Base-by-base conservation (phyloP, 2,888 invertebrate species). In the Sminthurides aquaticus region DNA sequence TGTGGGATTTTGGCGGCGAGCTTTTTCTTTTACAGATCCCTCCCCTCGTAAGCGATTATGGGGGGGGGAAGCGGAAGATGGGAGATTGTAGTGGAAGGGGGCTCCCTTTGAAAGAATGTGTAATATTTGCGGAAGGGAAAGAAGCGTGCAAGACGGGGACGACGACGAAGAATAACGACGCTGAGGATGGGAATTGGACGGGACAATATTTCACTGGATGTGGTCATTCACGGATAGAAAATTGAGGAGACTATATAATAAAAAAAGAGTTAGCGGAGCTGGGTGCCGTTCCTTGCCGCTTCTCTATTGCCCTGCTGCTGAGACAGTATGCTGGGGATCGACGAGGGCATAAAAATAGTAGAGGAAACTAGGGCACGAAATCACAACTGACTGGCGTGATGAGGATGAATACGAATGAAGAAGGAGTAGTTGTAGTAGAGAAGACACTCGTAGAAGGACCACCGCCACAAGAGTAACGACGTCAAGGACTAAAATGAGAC, bases 301-400 rank as follows among this genome's bases (percentile, higher is more conserved):
- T n/a, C n/a, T n/a, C n/a, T n/a, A n/a, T n/a, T n/a, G n/a, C n/a
- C n/a, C n/a, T n/a, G n/a, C n/a, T n/a, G n/a, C n/a, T n/a, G 5
- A 52, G 52, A 8, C 52, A 5, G 52, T 20, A 5, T 15, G 5
- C 11, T 52, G 20, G 18, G 15, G 5, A 22, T 52, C 20, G 15
- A 22, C 18, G n/a, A 52, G 52, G 52, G 22, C 52, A 52, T 52
- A 52, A 52, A 52, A 52, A 52, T 52, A 52, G 52, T 52, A 52
- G 52, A 8, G 52, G 22, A 52, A 52, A 52, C 52, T 52, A 20
- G 52, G 52, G 5, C 52, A 22, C 20, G 52, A 22, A 52, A 52
- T 52, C 52, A 52, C 20, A 22, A 52, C 20, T 52, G 18, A 20
- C 22, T 52, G 52, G 52, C 52, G 52, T 52, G 52, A 52, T 52